phyloP scores from a whole-genome alignment of 2,113 vertebrate species.

The Anolis carolinensis region DNA sequence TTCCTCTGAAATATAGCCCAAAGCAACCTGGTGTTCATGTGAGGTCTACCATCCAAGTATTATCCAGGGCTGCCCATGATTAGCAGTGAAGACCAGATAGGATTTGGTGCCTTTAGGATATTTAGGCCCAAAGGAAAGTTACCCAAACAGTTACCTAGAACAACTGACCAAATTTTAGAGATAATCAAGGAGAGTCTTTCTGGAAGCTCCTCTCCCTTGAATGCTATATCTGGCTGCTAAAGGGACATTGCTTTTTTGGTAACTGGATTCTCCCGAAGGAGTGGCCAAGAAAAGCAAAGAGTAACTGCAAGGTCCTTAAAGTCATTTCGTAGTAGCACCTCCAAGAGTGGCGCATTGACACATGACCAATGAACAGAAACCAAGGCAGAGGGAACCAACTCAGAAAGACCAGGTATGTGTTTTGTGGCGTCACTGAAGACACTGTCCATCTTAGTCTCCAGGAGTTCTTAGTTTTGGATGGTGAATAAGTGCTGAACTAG shows the following conservation, averaged over 20 bases:
- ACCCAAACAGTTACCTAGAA: not conserved
- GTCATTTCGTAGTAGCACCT: not conserved
- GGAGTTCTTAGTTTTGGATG: not conserved
- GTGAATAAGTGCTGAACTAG: not conserved
- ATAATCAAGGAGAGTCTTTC: not conserved
- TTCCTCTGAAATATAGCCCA: no score
- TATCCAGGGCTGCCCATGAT: no score
- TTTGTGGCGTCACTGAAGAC: not conserved
- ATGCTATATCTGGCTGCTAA: not conserved
- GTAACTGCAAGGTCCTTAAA: not conserved
- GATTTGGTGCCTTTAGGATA: no score
- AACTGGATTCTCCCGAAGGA: not conserved
- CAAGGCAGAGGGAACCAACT: not conserved
- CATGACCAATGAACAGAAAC: not conserved
- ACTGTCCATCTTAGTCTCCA: not conserved
- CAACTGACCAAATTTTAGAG: not conserved
- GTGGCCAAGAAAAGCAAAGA: not conserved
- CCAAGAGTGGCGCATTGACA: not conserved
- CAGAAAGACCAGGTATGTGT: no score
- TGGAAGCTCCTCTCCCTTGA: not conserved
- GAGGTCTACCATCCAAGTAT: no score
- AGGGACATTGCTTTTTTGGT: not conserved
- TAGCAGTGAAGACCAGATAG: no score
- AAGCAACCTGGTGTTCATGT: no score
- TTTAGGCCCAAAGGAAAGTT: no score